Base-by-base conservation (phyloP, 1,140 invertebrate species). In the Dryas iulia region DNA sequence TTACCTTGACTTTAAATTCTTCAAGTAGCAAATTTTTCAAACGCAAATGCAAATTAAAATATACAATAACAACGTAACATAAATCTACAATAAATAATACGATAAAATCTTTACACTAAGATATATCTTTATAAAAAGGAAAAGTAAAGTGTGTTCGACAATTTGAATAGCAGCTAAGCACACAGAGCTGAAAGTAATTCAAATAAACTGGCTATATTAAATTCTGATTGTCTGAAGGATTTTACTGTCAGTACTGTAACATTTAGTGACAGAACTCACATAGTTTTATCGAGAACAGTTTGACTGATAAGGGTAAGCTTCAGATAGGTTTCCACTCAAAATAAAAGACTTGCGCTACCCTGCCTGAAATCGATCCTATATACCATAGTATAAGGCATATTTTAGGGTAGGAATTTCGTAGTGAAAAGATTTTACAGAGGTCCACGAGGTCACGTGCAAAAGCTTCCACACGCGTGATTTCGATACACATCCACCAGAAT, bases 401-500 rank as follows among this genome's bases (percentile, higher is more conserved):
- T 65, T 65, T 65, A 24, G 25, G 28, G 25, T 35, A 59, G 47
- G 10, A 52, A 63, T 58, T 53, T 24, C 11, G 12, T 56, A 30
- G 10, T 61, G n/a, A 23, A 23, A 47, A 60, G n/a, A 30, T 69
- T 69, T 39, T 33, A 60, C 53, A 47, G 53, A 61, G 70, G 68
- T 69, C 67, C 71, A 59, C 66, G 52, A 57, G 74, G 76, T 84
- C 78, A 84, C 82, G 82, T 81, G 75, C 76, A 62, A 47, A 23
- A 64, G 69, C 70, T 74, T 63, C 67, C 70, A 71, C 73, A 71
- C 77, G 72, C 73, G 74, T 79, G 77, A 79, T 78, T 81, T 72
- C 64, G 65, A 76, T 77, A 81, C 71, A 73, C 74, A 82, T 84
- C 77, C 71, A 74, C 71, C 68, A 67, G 73, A 73, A 78, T 73